phyloP scores from a whole-genome alignment of 2,888 invertebrate genomes.

The Lagria hirta region DNA sequence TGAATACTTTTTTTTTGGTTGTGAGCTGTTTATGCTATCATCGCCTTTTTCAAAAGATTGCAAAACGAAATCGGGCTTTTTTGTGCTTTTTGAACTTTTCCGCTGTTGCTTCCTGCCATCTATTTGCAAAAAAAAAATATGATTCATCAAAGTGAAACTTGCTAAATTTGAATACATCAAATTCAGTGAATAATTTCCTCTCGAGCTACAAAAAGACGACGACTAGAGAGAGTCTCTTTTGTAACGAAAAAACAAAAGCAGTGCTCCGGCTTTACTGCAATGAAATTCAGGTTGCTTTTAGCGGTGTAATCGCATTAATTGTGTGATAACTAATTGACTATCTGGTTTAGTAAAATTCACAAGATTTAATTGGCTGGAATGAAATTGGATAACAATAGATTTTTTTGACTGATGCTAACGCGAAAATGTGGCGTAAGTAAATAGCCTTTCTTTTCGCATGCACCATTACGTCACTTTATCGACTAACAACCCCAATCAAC shows the following conservation, averaged over 20 bases:
- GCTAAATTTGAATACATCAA: conserved; percentile 14
- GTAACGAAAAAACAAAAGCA: conserved; percentile 15
- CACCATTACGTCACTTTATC: conserved; percentile 28
- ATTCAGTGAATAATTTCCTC: conserved; percentile 14
- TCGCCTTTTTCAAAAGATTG: conserved; percentile 9
- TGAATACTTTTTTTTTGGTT: too few relatives aligned
- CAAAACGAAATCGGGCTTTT: conserved; percentile 8
- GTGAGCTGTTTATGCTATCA: too few relatives aligned
- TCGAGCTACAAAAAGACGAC: conserved; percentile 7
- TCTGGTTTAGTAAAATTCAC: conserved; percentile 16
- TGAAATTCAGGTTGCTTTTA: conserved; percentile 10
- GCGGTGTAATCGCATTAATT: conserved; percentile 11
- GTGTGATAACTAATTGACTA: conserved; percentile 11
- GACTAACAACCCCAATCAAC: conserved; percentile 26
- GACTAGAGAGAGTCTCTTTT: too few relatives aligned
- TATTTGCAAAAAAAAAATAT: conserved; percentile 8
- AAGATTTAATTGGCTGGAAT: conserved; percentile 21
- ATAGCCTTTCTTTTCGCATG: conserved; percentile 26
- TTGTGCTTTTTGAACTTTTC: conserved; percentile 9
- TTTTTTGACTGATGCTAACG: conserved; percentile 13
- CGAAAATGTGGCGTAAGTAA: conserved; percentile 30
- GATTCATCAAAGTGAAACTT: conserved; percentile 7
- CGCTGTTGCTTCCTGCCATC: conserved; percentile 2
- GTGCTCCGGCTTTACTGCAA: conserved; percentile 10
- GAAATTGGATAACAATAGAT: conserved; percentile 22